Evolutionary conservation across 2,113 vertebrate genomes (phyloP).

Genomic region (Ahaetulla prasina): DNA sequence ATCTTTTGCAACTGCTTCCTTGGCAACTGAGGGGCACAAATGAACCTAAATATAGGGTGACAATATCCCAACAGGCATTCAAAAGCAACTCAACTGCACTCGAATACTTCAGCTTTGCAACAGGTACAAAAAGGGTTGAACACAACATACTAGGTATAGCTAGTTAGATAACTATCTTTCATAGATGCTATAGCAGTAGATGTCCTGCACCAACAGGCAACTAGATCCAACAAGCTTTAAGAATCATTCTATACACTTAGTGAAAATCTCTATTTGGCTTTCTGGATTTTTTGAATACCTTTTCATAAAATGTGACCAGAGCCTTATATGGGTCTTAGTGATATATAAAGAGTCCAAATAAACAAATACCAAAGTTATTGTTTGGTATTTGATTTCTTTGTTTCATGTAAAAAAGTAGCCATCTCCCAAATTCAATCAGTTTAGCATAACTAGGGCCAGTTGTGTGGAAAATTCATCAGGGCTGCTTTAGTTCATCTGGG

Average conservation of each 20-base stretch:
- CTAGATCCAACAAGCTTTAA: not conserved
- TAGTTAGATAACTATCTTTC: not conserved
- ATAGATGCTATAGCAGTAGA: not conserved
- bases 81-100: not conserved
- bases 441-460: not conserved
- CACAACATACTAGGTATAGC: not conserved
- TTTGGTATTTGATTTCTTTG: not conserved
- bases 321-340: not conserved
- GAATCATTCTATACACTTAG: not conserved
- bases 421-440: not conserved
- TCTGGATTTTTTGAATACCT: not conserved
- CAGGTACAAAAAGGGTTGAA: not conserved
- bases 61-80: not conserved
- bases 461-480: not conserved
- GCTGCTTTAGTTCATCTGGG: not conserved
- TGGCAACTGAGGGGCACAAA: not conserved
- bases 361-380: not conserved
- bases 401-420: not conserved
- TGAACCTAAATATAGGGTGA: not conserved
- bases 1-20: not conserved
- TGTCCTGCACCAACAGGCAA: not conserved
- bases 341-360: not conserved
- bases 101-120: not conserved
- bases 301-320: not conserved
- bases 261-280: not conserved